Conservation (phyloP, 2,888 invertebrate species). For the Lithophane leautieri region DNA sequence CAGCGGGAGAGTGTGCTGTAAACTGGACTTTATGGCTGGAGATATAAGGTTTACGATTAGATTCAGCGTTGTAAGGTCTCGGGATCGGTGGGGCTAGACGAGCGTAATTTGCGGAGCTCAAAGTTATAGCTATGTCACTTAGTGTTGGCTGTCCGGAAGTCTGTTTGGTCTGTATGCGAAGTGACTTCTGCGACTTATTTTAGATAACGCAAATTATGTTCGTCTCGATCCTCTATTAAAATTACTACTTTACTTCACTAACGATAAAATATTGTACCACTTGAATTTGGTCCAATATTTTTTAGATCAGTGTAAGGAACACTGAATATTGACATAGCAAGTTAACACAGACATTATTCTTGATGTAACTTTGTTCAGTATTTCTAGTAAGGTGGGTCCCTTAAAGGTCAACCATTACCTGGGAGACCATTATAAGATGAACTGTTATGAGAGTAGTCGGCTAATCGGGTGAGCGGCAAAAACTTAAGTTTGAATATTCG, state of each 20-base stretch:
- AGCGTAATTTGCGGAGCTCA: conserved; percentile 6
- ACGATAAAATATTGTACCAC: not conserved
- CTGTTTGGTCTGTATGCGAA: too few relatives aligned
- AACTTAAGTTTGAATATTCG: conserved; percentile 16
- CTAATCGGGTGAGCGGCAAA: conserved; percentile 49
- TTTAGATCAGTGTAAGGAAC: not conserved
- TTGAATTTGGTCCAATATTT: conserved; percentile 12
- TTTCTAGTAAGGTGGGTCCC: not conserved
- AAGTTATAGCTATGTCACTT: not conserved
- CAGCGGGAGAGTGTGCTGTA: conserved; percentile 94
- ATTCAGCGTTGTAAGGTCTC: not conserved
- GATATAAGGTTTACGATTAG: not conserved
- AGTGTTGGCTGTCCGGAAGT: too few relatives aligned
- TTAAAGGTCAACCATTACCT: not conserved
- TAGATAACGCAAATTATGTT: conserved; percentile 12
- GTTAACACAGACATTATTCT: not conserved
- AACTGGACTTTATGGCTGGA: conserved; percentile 37
- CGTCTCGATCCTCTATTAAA: not conserved
- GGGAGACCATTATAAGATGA: conserved; percentile 5
- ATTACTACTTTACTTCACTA: not conserved
- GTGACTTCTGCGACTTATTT: not conserved
- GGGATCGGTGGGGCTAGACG: not conserved
- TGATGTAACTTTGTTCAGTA: conserved; percentile 19
- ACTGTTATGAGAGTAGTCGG: conserved; percentile 42
- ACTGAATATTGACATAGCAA: conserved; percentile 2